Percentiles rank a stretch among this genome's conserved stretches.
Conservation (phyloP, 2,888 invertebrate genomes). For the Cataglyphis albicans region DNA sequence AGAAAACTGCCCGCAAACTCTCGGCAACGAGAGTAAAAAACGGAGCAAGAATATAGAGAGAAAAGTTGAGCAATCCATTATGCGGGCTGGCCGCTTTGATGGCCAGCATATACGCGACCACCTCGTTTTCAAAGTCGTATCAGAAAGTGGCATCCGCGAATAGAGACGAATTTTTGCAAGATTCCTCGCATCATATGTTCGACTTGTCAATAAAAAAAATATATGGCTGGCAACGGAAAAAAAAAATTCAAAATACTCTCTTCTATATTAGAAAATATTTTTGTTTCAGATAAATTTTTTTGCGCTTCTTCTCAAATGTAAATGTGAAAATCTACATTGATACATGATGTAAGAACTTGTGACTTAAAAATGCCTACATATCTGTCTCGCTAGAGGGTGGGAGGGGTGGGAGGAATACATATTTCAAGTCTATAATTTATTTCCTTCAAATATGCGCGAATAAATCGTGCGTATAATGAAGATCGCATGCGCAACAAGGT, state of each 20-base stretch:
- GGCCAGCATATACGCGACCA: conserved; percentile 16
- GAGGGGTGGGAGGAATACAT: neutral
- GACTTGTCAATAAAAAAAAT: conserved; percentile 3
- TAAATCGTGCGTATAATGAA: conserved; percentile 34
- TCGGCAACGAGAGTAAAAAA: conserved; percentile 17
- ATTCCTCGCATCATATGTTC: neutral
- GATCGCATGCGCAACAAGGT: conserved; percentile 30
- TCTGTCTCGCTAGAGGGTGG: neutral
- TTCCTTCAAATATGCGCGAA: conserved; percentile 23
- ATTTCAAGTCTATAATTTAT: conserved; percentile 10
- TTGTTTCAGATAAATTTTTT: neutral
- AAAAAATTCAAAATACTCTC: neutral
- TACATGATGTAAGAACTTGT: neutral
- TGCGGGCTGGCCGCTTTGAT: conserved; percentile 8
- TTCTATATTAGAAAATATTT: neutral
- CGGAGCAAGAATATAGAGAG: conserved; percentile 43
- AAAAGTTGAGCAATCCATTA: conserved; percentile 65
- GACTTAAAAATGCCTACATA: neutral
- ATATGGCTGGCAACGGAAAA: no score
- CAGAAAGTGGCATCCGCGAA: conserved; percentile 4
- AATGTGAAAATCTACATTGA: neutral
- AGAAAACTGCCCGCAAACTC: conserved; percentile 33
- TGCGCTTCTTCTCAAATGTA: neutral
- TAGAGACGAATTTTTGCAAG: conserved; percentile 17
- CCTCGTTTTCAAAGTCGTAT: conserved; percentile 45